Evolutionary conservation across 2,113 vertebrate genomes (phyloP).

Genomic region (Burhinus oedicnemus): DNA sequence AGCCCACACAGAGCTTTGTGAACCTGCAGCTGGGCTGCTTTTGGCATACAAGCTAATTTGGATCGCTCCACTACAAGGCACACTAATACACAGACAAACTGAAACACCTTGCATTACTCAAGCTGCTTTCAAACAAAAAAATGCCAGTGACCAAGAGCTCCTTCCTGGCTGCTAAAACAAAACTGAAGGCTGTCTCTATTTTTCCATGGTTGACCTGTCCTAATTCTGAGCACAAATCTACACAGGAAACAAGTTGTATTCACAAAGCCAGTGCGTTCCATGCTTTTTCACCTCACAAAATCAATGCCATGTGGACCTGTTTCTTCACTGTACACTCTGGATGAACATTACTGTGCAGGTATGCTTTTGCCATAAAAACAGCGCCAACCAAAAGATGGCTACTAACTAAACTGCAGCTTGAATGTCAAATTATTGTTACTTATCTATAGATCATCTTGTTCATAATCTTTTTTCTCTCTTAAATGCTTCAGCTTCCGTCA

Average conservation of each 20-base stretch:
- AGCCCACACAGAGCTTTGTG: background rate
- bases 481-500: constrained; percentile 14
- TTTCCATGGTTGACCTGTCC: background rate
- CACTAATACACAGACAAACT: background rate
- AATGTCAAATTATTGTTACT: constrained; percentile 19
- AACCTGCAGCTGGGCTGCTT: background rate
- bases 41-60: background rate
- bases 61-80: background rate
- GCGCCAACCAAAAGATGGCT: background rate
- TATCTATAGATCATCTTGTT: background rate
- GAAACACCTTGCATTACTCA: background rate
- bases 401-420: background rate
- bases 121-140: background rate
- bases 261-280: constrained; percentile 6
- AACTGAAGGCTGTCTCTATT: background rate
- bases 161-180: background rate
- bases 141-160: background rate
- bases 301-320: background rate
- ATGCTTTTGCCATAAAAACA: background rate
- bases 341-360: background rate
- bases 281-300: background rate
- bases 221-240: background rate
- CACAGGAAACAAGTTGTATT: background rate
- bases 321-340: background rate
- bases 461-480: background rate